Evolutionary conservation across 2,888 invertebrate species (phyloP), one percentile per base, ranked within the genome.

Genomic region (Lithophane ornitopus): DNA sequence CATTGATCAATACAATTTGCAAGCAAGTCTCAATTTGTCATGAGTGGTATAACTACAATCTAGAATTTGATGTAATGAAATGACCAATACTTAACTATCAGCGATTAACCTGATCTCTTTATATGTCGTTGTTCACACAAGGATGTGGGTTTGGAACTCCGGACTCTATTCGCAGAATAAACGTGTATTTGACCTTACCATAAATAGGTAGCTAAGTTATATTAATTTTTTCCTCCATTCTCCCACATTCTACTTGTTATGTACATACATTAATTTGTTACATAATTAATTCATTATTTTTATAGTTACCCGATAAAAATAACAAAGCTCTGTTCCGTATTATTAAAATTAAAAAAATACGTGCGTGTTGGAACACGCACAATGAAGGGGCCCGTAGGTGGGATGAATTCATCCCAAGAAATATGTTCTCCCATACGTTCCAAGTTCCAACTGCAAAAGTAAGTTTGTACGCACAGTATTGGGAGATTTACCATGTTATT

Each of bases 161-260:
- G 61, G 52, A 12, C 46, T 67, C 14, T 49, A 63, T 71, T 81
- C 76, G 68, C 34, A 65, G 81, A 68, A 80, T 65, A 71, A 76
- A 65, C 44, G 26, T 56, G 44, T 41, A 67, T 68, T 71, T 61
- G 76, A 59, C 80, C 81, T 80, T 76, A 79, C 66, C 54, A 34
- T 52, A 67, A 56, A 54, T 58, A 44, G 61, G 52, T 46, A 63
- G 16, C 0, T 28, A 56, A 9, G 12, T 59, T 80, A 66, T 58
- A 67, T 74, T 63, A 16, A 66, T 67, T 46, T 74, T 69, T 71
- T 63, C 52, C 76, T 68, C 81, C 70, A 81, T 65, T 80, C 68
- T 76, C 46, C 26, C 54, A 56, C 76, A 76, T 81, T 75, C 75
- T 71, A 54, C 70, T 75, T 34, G 77, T 70, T 3, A 41, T 26